These are phyloP conservation scores for Geotrupes spiniger DNA, from an alignment of 2,888 invertebrate species.

Conservation along the genomic window DNA sequence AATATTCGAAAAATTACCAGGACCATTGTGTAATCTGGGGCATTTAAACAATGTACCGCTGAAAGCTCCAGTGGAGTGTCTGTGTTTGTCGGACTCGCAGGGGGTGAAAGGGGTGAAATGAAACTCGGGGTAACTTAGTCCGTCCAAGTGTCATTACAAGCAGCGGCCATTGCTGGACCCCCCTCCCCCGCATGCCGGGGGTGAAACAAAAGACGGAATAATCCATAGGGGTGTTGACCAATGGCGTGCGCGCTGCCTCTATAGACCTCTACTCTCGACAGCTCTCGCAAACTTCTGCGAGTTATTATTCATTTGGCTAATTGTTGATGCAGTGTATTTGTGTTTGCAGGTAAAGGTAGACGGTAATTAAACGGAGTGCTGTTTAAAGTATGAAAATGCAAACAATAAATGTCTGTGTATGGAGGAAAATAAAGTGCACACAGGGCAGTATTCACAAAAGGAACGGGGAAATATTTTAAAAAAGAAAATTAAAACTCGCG, in stretches of 20 bases:
- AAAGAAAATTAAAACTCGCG: too few relatives aligned
- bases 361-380: slow-evolving; percentile 25
- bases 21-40: background rate
- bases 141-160: slow-evolving; percentile 51
- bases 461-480: too few relatives aligned
- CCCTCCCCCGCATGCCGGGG: slow-evolving; percentile 34
- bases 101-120: slow-evolving; percentile 29
- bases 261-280: slow-evolving; percentile 27
- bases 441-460: too few relatives aligned
- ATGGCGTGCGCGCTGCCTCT: slow-evolving; percentile 42
- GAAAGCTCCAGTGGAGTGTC: slow-evolving; percentile 24
- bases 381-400: slow-evolving; percentile 22
- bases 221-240: slow-evolving; percentile 52
- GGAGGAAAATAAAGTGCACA: too few relatives aligned
- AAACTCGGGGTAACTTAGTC: slow-evolving; percentile 45
- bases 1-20: too few relatives aligned
- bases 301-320: slow-evolving; percentile 34
- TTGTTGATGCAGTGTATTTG: slow-evolving; percentile 29
- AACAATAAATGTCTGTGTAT: slow-evolving; percentile 12
- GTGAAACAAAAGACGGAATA: slow-evolving; percentile 53
- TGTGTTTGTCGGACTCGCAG: slow-evolving; percentile 34
- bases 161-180: slow-evolving; percentile 49
- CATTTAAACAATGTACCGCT: slow-evolving; percentile 5
- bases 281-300: slow-evolving; percentile 24
- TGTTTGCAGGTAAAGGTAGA: slow-evolving; percentile 21